A percentile compares a stretch with the other conserved stretches of the same genome.
These are phyloP conservation scores for Ophioderma brevispina DNA, from an alignment of 35 echinoderm and acorn worm species.

Conservation along the genomic window DNA sequence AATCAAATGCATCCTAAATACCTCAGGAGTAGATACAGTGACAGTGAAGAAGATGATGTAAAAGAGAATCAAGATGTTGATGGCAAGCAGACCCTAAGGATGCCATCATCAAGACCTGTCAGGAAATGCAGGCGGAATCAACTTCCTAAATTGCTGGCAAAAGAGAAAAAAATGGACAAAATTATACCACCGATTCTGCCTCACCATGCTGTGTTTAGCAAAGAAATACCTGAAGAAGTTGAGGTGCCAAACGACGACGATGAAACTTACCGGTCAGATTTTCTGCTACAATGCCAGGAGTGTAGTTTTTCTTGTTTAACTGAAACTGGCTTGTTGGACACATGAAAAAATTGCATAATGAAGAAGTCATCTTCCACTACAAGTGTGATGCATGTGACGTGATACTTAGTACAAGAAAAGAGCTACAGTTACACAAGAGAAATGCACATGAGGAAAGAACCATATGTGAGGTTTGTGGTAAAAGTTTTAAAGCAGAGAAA, in stretches of 20 bases:
- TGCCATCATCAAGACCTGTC: not conserved
- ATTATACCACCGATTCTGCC: not conserved
- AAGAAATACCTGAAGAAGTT: not conserved
- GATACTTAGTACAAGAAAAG: not conserved
- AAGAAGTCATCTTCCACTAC: not conserved
- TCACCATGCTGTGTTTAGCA: not conserved
- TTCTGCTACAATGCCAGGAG: not conserved
- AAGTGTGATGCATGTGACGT: not conserved
- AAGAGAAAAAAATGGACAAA: not conserved
- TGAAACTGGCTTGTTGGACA: not conserved
- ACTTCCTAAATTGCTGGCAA: not conserved
- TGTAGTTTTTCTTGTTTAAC: not conserved
- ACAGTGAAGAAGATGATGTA: not conserved
- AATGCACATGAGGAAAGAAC: not conserved
- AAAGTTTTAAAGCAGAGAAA: not conserved
- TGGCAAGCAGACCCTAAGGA: not conserved
- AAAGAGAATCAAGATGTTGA: too few species aligned
- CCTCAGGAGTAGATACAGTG: not conserved
- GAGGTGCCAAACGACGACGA: not conserved
- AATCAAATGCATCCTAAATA: not conserved
- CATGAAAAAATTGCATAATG: not conserved
- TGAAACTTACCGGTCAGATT: too few species aligned
- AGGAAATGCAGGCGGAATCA: not conserved
- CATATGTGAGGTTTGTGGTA: not conserved
- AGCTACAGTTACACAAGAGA: not conserved